These are phyloP conservation scores for Synergus laeviventris DNA, from an alignment of 2,888 invertebrate species.

Conservation along the genomic window DNA sequence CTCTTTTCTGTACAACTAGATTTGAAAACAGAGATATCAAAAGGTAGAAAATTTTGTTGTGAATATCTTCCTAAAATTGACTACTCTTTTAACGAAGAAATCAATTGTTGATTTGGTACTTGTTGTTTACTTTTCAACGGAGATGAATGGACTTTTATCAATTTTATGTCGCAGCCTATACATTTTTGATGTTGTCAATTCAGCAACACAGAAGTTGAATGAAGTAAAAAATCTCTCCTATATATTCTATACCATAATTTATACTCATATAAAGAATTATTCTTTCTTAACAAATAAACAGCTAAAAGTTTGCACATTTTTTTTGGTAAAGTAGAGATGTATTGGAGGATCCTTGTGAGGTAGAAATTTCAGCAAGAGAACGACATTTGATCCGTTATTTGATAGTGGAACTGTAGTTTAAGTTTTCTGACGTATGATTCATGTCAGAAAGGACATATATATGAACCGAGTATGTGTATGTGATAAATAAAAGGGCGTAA, in stretches of 20 bases:
- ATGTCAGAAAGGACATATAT: slow-evolving; percentile 11
- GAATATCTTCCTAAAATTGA: not conserved
- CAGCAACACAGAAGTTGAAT: not conserved
- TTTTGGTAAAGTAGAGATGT: not conserved
- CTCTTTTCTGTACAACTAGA: not conserved
- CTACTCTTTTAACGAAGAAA: not conserved
- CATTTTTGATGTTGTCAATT: not conserved
- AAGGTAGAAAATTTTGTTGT: slow-evolving; percentile 1
- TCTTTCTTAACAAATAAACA: not conserved
- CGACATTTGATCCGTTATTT: slow-evolving; percentile 32
- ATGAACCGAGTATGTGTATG: slow-evolving; percentile 30
- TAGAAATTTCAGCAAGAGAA: not conserved
- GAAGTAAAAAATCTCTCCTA: not conserved
- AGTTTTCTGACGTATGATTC: slow-evolving; percentile 25
- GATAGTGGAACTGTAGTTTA: slow-evolving; percentile 16
- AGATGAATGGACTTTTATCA: slow-evolving; percentile 19
- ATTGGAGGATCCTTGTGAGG: not conserved
- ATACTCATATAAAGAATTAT: not conserved
- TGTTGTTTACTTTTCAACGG: slow-evolving; percentile 1
- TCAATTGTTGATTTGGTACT: not conserved
- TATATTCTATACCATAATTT: not conserved
- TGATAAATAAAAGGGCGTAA: slow-evolving; percentile 42
- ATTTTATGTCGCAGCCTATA: not conserved
- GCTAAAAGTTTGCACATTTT: not conserved
- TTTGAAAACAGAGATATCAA: not conserved